Conservation (phyloP, 2,797 vertebrate species). For the Manis pentadactyla region DNA sequence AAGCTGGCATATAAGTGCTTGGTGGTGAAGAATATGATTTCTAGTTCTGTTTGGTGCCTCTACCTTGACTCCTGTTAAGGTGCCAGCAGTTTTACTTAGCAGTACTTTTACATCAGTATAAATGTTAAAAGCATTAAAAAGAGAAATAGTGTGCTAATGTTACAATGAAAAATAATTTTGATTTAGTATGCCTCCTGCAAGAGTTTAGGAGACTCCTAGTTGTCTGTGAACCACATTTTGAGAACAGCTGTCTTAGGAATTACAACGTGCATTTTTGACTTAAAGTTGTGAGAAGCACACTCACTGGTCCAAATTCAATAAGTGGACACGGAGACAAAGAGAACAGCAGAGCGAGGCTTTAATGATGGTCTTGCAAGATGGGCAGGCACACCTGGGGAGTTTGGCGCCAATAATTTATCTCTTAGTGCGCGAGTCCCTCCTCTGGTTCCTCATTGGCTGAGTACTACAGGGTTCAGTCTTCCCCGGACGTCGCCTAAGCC, state of each 20-base stretch:
- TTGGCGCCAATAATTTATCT: too few species aligned
- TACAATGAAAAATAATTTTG: conserved; percentile 26
- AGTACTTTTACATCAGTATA: conserved; percentile 10
- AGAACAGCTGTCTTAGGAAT: conserved; percentile 16
- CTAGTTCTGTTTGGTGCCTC: conserved; percentile 1
- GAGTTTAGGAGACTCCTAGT: background rate
- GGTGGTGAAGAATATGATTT: background rate
- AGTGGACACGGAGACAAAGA: too few species aligned
- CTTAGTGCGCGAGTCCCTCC: too few species aligned
- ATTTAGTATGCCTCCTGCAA: background rate
- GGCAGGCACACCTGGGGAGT: too few species aligned
- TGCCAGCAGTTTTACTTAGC: background rate
- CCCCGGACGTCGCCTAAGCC: too few species aligned
- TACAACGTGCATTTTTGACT: background rate
- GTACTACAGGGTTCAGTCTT: too few species aligned
- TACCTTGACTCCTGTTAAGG: conserved; percentile 5
- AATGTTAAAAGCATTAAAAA: conserved; percentile 8
- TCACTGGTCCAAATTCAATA: too few species aligned
- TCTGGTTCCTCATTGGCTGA: too few species aligned
- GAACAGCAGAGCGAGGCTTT: too few species aligned
- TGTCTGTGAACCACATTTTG: conserved; percentile 1
- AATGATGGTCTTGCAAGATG: too few species aligned
- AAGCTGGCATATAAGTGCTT: background rate
- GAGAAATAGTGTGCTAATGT: conserved; percentile 1
- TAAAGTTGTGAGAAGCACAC: background rate